A percentile compares a stretch with the other conserved stretches of the same genome.
These are phyloP conservation scores for Boleophthalmus pectinirostris DNA, from an alignment of 2,113 vertebrate genomes.

Conservation along the genomic window DNA sequence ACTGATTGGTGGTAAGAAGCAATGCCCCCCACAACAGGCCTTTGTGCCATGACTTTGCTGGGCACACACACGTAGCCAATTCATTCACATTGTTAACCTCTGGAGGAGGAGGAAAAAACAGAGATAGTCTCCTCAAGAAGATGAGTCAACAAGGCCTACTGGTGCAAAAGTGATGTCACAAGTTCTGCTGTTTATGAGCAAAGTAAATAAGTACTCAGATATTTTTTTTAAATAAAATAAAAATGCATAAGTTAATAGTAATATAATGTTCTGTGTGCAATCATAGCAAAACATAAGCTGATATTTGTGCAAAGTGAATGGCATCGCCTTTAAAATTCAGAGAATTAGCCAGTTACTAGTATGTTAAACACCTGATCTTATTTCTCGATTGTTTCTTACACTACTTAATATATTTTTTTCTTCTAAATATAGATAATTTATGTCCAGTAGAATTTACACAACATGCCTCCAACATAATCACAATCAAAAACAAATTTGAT, in stretches of 20 bases:
- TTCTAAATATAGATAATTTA: neutral
- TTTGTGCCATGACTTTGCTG: conserved; percentile 49
- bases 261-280: neutral
- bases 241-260: neutral
- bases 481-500: neutral
- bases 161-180: neutral
- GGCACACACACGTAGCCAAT: conserved; percentile 50
- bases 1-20: conserved; percentile 68
- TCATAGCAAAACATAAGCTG: no score
- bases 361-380: neutral
- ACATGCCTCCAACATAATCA: neutral
- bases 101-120: conserved; percentile 32
- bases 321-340: no score
- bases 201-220: neutral
- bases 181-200: neutral
- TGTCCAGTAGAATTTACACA: neutral
- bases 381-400: neutral
- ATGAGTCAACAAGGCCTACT: neutral
- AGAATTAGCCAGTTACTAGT: no score
- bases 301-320: no score
- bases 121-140: conserved; percentile 31
- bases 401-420: neutral
- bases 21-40: conserved; percentile 52
- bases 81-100: conserved; percentile 67
- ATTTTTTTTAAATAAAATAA: neutral